Percentiles rank a stretch among this genome's conserved stretches.
These are phyloP conservation scores for Sardina pilchardus DNA, from an alignment of 2,113 vertebrate species.

Conservation along the genomic window DNA sequence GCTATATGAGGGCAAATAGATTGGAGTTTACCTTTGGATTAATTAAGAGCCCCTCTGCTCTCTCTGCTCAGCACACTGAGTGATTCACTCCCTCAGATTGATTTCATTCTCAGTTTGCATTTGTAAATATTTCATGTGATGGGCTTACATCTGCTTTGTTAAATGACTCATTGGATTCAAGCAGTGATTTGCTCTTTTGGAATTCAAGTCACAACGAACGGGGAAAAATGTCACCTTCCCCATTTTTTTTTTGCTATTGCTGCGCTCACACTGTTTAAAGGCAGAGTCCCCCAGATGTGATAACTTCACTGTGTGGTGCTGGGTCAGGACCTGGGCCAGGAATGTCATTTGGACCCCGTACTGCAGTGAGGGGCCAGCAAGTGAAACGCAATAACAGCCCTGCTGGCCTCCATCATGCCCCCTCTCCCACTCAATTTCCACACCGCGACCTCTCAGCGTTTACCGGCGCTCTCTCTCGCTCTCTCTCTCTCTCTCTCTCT, in stretches of 20 bases:
- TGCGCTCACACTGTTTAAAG: background rate
- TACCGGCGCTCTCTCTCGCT: conserved; percentile 11
- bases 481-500: conserved; percentile 36
- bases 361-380: conserved; percentile 42
- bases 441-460: conserved; percentile 50
- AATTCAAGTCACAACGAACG: background rate
- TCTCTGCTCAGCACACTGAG: conserved; percentile 16
- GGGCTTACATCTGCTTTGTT: background rate
- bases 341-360: conserved; percentile 39
- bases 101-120: conserved; percentile 20
- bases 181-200: background rate
- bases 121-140: conserved; percentile 30
- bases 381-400: conserved; percentile 49
- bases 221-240: background rate
- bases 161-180: background rate
- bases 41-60: conserved; percentile 10
- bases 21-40: conserved; percentile 7
- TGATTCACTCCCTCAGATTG: background rate
- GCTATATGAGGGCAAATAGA: conserved; percentile 11
- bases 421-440: conserved; percentile 48
- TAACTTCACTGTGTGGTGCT: background rate
- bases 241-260: too few relatives aligned
- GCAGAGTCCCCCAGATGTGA: background rate
- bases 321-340: conserved; percentile 33
- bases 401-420: conserved; percentile 22